Conservation (phyloP, 2,888 invertebrate genomes). For the Timema cristinae region DNA sequence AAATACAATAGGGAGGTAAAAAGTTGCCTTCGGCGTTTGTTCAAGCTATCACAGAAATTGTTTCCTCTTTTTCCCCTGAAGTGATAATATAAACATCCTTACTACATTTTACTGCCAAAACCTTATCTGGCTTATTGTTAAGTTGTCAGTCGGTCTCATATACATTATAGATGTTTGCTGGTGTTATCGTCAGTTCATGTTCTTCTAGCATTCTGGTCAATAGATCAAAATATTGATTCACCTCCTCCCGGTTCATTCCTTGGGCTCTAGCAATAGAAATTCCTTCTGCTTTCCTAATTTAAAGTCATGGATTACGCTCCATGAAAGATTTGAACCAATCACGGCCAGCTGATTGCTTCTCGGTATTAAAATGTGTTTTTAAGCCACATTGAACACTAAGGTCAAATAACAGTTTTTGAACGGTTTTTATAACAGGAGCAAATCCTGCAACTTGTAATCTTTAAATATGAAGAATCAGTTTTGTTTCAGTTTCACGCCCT, state of each 20-base stretch:
- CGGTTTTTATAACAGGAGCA: conserved; percentile 3
- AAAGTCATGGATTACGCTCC: conserved; percentile 4
- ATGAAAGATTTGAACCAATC: conserved; percentile 14
- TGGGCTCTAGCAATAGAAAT: conserved; percentile 12
- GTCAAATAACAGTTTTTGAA: neutral
- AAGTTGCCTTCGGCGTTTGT: conserved; percentile 4
- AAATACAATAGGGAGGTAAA: conserved; percentile 26
- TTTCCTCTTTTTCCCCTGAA: conserved; percentile 38
- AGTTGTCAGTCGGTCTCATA: conserved; percentile 34
- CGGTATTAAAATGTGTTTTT: neutral
- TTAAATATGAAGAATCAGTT: conserved; percentile 11
- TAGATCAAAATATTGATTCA: conserved; percentile 12
- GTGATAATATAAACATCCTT: conserved; percentile 33
- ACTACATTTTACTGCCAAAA: conserved; percentile 12
- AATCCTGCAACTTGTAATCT: conserved; percentile 14
- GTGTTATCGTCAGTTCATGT: conserved; percentile 31
- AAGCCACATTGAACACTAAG: neutral
- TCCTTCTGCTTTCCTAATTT: conserved; percentile 10
- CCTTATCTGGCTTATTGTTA: conserved; percentile 28
- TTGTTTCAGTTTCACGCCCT: conserved; percentile 2
- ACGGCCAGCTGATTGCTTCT: neutral
- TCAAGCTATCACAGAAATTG: conserved; percentile 37
- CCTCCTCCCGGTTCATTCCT: conserved; percentile 11
- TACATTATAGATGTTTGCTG: conserved; percentile 34
- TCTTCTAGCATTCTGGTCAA: conserved; percentile 16